A percentile compares a stretch with the other conserved stretches of the same genome.
Evolutionary conservation across 2,888 invertebrate genomes (phyloP).

Genomic region (Pachycephus smyrnensis): DNA sequence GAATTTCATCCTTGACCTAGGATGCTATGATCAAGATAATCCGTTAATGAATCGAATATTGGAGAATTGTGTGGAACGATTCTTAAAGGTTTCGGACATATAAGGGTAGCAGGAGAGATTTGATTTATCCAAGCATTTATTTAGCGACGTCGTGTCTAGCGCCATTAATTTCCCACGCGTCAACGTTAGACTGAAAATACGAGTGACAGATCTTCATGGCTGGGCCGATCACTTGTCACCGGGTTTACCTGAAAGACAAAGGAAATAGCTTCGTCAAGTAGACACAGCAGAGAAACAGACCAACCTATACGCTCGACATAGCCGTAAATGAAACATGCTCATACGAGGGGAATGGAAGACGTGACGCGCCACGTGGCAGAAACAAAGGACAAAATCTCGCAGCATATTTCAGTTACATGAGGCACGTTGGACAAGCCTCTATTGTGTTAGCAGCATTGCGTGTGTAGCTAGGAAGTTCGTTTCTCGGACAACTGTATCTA

Average conservation of each 20-base stretch:
- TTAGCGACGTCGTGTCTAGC: neutral
- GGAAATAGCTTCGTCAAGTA: neutral
- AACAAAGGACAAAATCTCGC: neutral
- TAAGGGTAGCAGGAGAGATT: neutral
- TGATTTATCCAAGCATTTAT: neutral
- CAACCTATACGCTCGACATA: neutral
- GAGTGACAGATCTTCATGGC: neutral
- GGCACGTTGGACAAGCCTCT: neutral
- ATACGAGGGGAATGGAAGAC: neutral
- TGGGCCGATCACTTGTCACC: neutral
- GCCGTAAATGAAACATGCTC: neutral
- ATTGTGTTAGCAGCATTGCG: neutral
- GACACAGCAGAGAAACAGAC: neutral
- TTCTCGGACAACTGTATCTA: neutral
- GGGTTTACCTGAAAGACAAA: neutral
- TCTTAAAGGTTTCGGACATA: neutral
- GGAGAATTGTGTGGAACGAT: neutral
- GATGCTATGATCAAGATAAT: neutral
- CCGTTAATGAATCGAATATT: neutral
- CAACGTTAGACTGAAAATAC: neutral
- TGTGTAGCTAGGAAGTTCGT: neutral
- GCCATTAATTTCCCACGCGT: neutral
- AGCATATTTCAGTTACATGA: neutral
- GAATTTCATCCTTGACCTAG: neutral
- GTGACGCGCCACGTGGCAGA: neutral